Percentiles rank a stretch among this genome's conserved stretches.
These are phyloP conservation scores for Ophthalmolycus amberensis DNA, from an alignment of 2,113 vertebrate genomes.

Conservation along the genomic window DNA sequence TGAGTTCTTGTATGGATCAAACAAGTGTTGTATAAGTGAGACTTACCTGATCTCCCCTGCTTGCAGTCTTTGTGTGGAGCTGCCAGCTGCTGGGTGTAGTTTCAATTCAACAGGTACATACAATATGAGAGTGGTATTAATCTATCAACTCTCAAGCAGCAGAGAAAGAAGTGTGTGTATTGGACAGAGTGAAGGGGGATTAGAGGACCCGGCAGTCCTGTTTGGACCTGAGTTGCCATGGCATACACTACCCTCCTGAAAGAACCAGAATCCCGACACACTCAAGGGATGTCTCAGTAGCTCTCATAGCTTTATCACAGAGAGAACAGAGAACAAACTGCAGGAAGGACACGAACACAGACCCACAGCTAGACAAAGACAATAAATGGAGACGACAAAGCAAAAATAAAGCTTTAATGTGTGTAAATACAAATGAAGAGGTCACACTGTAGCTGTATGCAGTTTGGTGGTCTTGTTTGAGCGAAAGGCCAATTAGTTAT, in stretches of 20 bases:
- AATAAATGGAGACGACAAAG: slow-evolving; percentile 23
- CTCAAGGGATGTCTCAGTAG: not conserved
- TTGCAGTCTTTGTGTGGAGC: not conserved
- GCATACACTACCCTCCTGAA: not conserved
- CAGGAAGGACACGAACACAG: slow-evolving; percentile 28
- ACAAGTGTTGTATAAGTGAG: not conserved
- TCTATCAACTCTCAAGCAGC: not conserved
- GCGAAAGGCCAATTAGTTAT: not conserved
- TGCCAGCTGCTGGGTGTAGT: not conserved
- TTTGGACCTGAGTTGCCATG: not conserved
- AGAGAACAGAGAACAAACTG: slow-evolving; percentile 1
- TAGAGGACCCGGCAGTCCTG: not conserved
- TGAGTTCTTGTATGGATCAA: not conserved
- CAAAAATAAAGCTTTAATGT: slow-evolving; percentile 8
- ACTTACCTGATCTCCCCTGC: too few species aligned
- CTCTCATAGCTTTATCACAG: not conserved
- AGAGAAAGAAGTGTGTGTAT: too few species aligned
- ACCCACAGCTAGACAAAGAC: slow-evolving; percentile 6
- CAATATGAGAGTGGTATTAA: not conserved
- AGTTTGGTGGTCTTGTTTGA: not conserved
- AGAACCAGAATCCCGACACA: not conserved
- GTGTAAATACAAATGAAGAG: not conserved
- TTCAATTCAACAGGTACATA: not conserved
- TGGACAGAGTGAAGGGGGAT: not conserved
- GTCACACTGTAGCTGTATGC: slow-evolving; percentile 3